Conservation (phyloP, 2,113 vertebrate species). For the Cynoglossus semilaevis region DNA sequence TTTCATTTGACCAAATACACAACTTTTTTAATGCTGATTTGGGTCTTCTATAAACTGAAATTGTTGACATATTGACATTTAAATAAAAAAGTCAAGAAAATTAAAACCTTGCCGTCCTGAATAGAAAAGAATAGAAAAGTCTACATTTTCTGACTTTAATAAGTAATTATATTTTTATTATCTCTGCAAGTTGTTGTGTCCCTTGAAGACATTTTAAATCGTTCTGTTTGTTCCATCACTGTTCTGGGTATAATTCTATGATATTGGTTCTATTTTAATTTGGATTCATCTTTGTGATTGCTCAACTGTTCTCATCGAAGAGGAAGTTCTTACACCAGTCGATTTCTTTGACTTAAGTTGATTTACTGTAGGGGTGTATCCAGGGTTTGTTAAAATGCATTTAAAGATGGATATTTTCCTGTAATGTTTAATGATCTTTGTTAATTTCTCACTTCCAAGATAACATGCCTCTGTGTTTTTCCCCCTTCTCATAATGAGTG, state of each 20-base stretch:
- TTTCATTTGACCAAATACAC: too few relatives aligned
- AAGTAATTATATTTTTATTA: conserved; percentile 76
- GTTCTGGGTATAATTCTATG: conserved; percentile 43
- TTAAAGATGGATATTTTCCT: not conserved
- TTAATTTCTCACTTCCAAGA: conserved; percentile 1
- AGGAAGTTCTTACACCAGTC: too few relatives aligned
- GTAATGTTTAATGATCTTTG: not conserved
- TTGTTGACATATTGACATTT: too few relatives aligned
- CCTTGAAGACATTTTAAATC: too few relatives aligned
- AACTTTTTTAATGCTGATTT: too few relatives aligned
- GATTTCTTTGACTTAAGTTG: not conserved
- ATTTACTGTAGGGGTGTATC: conserved; percentile 3
- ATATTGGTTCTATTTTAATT: conserved; percentile 26
- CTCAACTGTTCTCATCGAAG: too few relatives aligned
- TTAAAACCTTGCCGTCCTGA: conserved; percentile 58
- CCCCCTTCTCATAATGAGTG: not conserved
- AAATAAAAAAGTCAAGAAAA: conserved; percentile 36
- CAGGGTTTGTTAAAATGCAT: not conserved
- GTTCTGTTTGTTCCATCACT: conserved; percentile 58
- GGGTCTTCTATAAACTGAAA: too few relatives aligned
- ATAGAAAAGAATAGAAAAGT: conserved; percentile 17
- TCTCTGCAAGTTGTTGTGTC: too few relatives aligned
- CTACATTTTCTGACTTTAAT: conserved; percentile 62
- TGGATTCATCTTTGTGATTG: not conserved
- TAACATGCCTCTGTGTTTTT: not conserved